phyloP scores from a whole-genome alignment of 2,888 invertebrate species.

The Liposcelis brunnea region DNA sequence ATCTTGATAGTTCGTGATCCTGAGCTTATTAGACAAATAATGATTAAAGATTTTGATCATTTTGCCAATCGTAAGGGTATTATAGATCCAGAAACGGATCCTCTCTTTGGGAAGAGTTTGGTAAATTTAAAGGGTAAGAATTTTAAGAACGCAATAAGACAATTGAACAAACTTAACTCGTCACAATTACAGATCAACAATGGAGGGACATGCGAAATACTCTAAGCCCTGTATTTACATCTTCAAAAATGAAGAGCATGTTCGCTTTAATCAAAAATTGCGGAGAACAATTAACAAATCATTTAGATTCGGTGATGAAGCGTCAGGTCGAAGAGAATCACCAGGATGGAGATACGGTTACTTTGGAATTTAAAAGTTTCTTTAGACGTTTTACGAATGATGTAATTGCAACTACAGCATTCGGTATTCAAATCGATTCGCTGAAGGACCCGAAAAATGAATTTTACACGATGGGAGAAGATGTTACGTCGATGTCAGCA shows the following conservation, averaged over 20 bases:
- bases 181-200: conserved; percentile 13
- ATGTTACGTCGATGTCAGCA: too few species aligned
- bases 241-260: conserved; percentile 17
- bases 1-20: conserved; percentile 7
- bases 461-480: too few species aligned
- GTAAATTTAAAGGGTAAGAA: too few species aligned
- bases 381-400: conserved; percentile 16
- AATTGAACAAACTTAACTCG: too few species aligned
- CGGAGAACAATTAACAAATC: conserved; percentile 14
- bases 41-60: conserved; percentile 11
- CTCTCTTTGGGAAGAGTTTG: neutral
- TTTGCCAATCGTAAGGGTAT: conserved; percentile 8
- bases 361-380: conserved; percentile 13
- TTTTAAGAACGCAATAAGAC: too few species aligned
- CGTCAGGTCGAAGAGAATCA: too few species aligned
- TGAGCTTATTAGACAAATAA: conserved; percentile 9
- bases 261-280: conserved; percentile 16
- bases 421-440: conserved; percentile 16
- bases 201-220: conserved; percentile 17
- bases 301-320: too few species aligned
- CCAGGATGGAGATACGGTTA: too few species aligned
- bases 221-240: conserved; percentile 18
- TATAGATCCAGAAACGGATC: too few species aligned
- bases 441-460: conserved; percentile 12
- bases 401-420: conserved; percentile 17